Evolutionary conservation across 2,888 invertebrate genomes (phyloP), one percentile per base, ranked within the genome.

Genomic region (Eupelmus urozonus): DNA sequence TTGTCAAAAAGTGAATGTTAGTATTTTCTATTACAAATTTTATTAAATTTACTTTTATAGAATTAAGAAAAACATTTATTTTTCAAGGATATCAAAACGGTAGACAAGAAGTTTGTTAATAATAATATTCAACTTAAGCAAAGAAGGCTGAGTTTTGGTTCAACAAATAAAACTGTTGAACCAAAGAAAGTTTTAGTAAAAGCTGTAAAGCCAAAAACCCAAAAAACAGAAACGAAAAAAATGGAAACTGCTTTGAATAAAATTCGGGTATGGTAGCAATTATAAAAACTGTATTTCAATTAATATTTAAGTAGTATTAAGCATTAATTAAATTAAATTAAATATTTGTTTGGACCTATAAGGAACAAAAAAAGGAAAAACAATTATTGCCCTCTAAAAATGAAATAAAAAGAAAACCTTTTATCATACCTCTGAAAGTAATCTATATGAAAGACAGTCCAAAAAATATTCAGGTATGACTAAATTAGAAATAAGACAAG

Each of bases 1-100:
- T 57, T 7, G 45, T 29, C 13, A 57, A 27, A 59, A 66, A 18
- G 7, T 51, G 13, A 34, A 67, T 16, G 57, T 49, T n/a, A 49
- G 7, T n/a, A n/a, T 25, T 34, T 63, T 29, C 2, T 55, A 16
- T 16, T 34, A 5, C 9, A 13, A 45, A 45, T 45, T 45, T 13
- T 45, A 45, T 16, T 16, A 45, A 45, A 45, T 45, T 45, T 7
- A 45, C 9, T 7, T 45, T 45, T 45, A 13, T 16, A 13, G 16
- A 45, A 45, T 34, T 34, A 34, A 3, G 9, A 3, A 9, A 34
- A 34, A 34, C 9, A 34, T 34, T 34, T 34, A 34, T 34, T 34
- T n/a, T 34, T 34, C 34, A 34, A 34, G 34, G 34, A 34, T 3
- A 9, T 5, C 3, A 3, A 34, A 5, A 34, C 9, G 3, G 34